Conservation (phyloP, 30 jellyfish, hydroid and myxozoan species). For the Turritopsis rubra region DNA sequence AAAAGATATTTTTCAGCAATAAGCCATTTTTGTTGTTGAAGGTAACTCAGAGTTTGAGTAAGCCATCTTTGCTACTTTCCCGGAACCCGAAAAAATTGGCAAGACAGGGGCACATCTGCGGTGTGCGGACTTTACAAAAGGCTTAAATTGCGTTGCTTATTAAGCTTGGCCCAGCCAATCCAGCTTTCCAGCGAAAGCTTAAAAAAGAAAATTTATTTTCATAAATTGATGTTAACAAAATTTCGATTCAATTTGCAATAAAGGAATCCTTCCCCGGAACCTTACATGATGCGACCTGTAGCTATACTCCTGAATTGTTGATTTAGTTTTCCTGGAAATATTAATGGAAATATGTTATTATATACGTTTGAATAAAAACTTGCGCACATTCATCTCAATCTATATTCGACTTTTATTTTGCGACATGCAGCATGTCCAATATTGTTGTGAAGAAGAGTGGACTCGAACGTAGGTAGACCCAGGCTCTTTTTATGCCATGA, state of each 20-base stretch:
- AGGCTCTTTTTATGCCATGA: constrained; percentile 31
- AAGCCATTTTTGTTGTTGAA: constrained; percentile 11
- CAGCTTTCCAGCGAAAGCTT: neutral
- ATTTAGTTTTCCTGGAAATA: no score
- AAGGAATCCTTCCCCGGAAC: no score
- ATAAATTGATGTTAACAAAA: no score
- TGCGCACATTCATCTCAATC: neutral
- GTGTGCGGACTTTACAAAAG: neutral
- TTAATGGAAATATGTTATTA: no score
- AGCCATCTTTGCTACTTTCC: neutral
- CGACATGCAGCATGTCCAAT: neutral
- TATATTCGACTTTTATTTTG: neutral
- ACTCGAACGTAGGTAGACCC: constrained; percentile 10
- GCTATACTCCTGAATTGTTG: no score
- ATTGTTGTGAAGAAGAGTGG: neutral
- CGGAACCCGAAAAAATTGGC: neutral
- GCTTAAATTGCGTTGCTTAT: no score
- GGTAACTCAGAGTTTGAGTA: constrained; percentile 1
- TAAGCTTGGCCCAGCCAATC: no score
- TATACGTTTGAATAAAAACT: no score
- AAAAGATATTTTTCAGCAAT: neutral
- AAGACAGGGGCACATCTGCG: neutral
- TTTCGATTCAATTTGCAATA: no score
- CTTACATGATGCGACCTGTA: no score
- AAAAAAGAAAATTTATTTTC: no score